Base-by-base conservation (phyloP, 2,888 invertebrate species). In the Drosophila percnosoma region DNA sequence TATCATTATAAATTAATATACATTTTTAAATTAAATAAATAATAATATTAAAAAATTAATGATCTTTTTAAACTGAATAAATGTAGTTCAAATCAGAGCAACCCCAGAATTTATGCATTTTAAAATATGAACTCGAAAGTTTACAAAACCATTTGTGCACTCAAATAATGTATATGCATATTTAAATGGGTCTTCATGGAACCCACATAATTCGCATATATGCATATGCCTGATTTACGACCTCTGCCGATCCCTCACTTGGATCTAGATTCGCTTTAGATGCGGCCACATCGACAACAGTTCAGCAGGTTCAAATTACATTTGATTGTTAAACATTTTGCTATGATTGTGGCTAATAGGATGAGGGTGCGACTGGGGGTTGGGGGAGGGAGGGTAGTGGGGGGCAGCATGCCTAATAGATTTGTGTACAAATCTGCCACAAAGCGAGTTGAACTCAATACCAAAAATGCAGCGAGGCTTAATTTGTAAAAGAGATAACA, bases 401-500 rank as follows among this genome's bases (percentile, higher is more conserved):
- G 18, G 51, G 27, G 61, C 27, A 27, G 54, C n/a, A 21, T 58
- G 48, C 27, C 70, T 78, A 68, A 74, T 62, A 68, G 64, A 62
- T 45, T 70, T 73, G 53, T 21, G 29, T 27, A 40, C 57, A 62
- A 75, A 78, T 68, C 80, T 64, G 71, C 81, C 80, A 68, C 68
- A 68, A 75, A 72, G 54, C 38, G 34, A 6, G 24, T 18, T 54
- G 57, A 73, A 74, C 34, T 40, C 48, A 57, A 66, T 66, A 48
- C 58, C 68, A 59, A 69, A 52, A 45, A 45, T 21, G 54, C 53
- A 34, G 42, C 70, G 45, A 57, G 78, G 72, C 74, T 80, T 83
- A 86, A 85, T 87, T 86, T 88, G 86, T 86, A 83, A 82, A 87
- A 80, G 69, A 86, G 86, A 88, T 86, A 87, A 88, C 86, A 86